Percentiles rank a stretch among this genome's conserved stretches.
Conservation (phyloP, 1,140 invertebrate genomes). For the Batillaria attramentaria region DNA sequence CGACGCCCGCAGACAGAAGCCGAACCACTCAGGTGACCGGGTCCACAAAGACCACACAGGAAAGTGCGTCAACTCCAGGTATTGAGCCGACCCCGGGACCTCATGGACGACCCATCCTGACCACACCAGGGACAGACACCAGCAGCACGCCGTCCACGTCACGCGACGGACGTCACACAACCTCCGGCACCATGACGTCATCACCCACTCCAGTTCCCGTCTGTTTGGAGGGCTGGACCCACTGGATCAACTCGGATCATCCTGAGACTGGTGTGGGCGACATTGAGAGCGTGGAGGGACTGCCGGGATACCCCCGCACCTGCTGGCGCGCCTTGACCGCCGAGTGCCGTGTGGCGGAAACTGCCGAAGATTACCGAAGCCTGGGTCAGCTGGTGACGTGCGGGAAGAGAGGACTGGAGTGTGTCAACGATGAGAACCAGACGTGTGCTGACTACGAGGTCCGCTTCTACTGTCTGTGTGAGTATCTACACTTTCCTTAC, state of each 20-base stretch:
- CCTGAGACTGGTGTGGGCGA: constrained; percentile 56
- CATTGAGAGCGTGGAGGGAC: constrained; percentile 55
- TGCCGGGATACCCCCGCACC: constrained; percentile 51
- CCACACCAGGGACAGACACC: constrained; percentile 26
- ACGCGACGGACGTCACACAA: constrained; percentile 31
- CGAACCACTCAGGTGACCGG: constrained; percentile 35
- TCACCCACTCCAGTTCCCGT: no score
- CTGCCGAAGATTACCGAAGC: constrained; percentile 39
- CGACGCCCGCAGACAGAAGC: neutral
- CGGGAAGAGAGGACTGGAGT: constrained; percentile 47
- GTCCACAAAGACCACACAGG: constrained; percentile 20
- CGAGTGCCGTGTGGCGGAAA: constrained; percentile 45
- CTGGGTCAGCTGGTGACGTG: constrained; percentile 55
- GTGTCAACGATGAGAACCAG: constrained; percentile 41
- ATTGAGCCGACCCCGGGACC: no score
- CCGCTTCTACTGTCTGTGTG: constrained; percentile 57
- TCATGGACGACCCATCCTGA: no score
- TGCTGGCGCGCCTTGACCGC: constrained; percentile 48
- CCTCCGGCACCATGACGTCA: neutral
- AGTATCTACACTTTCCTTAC: constrained; percentile 33
- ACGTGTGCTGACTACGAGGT: constrained; percentile 54
- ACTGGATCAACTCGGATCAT: constrained; percentile 71
- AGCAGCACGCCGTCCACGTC: constrained; percentile 26
- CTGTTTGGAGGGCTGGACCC: constrained; percentile 68
- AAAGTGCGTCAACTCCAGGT: constrained; percentile 11